Evolutionary conservation across 2,888 invertebrate genomes (phyloP).

Genomic region (Dryadula phaetusa): DNA sequence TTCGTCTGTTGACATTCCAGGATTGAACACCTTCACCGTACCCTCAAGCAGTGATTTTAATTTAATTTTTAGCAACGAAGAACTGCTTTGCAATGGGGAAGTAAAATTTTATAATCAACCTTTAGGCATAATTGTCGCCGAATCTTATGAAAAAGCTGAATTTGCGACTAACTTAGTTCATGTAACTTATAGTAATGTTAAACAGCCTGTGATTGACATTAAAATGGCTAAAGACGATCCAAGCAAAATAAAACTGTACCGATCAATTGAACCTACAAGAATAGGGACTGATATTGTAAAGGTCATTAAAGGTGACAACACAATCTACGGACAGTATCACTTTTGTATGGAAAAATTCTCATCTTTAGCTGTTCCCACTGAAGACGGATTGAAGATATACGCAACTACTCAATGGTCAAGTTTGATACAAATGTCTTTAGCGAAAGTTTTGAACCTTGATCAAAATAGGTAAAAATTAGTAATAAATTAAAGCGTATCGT

Average conservation of each 20-base stretch:
- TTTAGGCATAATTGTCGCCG: conserved; percentile 86
- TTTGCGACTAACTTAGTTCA: conserved; percentile 80
- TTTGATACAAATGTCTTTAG: conserved; percentile 73
- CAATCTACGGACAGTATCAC: conserved; percentile 85
- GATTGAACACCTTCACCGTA: conserved; percentile 80
- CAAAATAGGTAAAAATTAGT: conserved; percentile 70
- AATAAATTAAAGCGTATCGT: neutral
- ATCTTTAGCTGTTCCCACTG: conserved; percentile 84
- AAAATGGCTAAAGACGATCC: conserved; percentile 53
- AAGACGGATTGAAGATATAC: conserved; percentile 86
- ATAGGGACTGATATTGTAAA: conserved; percentile 52
- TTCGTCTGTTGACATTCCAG: conserved; percentile 86
- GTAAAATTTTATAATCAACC: conserved; percentile 87
- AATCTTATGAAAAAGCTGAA: conserved; percentile 75
- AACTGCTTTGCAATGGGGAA: conserved; percentile 76
- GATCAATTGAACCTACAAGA: conserved; percentile 48
- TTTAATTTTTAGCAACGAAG: conserved; percentile 57
- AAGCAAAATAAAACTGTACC: conserved; percentile 48
- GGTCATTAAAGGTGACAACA: conserved; percentile 58
- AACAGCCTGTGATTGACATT: conserved; percentile 57
- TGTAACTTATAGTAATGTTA: conserved; percentile 74
- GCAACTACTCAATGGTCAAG: conserved; percentile 84
- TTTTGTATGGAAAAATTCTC: conserved; percentile 87
- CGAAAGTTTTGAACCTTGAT: conserved; percentile 78
- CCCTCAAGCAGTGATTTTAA: conserved; percentile 35